Conservation (phyloP, 1,140 invertebrate species). For the Elymnias hypermnestra region DNA sequence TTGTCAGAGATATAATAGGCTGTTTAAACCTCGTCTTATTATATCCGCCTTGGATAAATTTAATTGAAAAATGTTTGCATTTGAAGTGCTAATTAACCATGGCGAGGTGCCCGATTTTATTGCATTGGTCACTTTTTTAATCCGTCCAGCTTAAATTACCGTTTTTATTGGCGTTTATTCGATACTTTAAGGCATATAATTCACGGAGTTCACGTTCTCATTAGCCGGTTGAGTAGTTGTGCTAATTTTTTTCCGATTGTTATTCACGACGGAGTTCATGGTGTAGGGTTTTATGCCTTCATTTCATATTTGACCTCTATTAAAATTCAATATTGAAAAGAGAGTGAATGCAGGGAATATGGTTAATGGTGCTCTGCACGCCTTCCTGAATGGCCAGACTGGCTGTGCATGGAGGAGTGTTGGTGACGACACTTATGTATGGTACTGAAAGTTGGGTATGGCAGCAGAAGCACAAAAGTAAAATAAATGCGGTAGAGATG, state of each 20-base stretch:
- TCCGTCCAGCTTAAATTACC: slow-evolving; percentile 50
- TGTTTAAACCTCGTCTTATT: too few species aligned
- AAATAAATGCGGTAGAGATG: too few species aligned
- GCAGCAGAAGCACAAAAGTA: too few species aligned
- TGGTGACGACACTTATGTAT: too few species aligned
- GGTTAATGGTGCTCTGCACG: too few species aligned
- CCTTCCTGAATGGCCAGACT: too few species aligned
- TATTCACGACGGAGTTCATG: slow-evolving; percentile 50
- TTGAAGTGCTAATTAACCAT: slow-evolving; percentile 67
- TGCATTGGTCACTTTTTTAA: slow-evolving; percentile 51
- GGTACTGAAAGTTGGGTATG: too few species aligned
- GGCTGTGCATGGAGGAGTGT: too few species aligned
- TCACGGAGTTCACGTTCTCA: slow-evolving; percentile 64
- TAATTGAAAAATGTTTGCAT: slow-evolving; percentile 65
- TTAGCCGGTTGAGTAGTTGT: slow-evolving; percentile 67
- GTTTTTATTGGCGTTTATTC: slow-evolving; percentile 54
- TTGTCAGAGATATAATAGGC: too few species aligned
- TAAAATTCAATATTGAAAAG: too few species aligned
- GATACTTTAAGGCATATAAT: slow-evolving; percentile 61
- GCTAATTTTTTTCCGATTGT: slow-evolving; percentile 65
- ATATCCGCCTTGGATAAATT: slow-evolving; percentile 38
- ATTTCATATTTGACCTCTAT: too few species aligned
- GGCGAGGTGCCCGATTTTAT: slow-evolving; percentile 51
- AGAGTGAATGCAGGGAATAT: too few species aligned
- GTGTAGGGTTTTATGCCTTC: slow-evolving; percentile 39